phyloP scores from a whole-genome alignment of 2,888 invertebrate species.

The Trichopria drosophilae region DNA sequence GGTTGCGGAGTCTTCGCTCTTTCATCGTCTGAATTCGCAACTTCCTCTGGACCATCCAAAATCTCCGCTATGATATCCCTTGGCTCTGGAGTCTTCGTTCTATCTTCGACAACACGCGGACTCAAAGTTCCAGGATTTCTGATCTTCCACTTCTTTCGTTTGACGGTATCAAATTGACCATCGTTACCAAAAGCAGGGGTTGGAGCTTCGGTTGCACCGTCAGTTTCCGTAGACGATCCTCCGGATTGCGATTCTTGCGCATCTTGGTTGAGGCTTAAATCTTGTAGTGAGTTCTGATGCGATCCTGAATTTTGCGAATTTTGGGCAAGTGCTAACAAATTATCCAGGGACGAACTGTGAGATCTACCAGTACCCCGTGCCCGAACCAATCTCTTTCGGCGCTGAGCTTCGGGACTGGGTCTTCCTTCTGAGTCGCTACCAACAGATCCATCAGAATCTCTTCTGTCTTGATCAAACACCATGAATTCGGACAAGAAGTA shows the following conservation, averaged over 20 bases:
- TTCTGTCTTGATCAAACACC: slow-evolving; percentile 76
- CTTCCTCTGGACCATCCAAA: slow-evolving; percentile 60
- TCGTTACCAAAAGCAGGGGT: slow-evolving; percentile 68
- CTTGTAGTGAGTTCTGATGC: slow-evolving; percentile 52
- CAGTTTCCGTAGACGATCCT: slow-evolving; percentile 73
- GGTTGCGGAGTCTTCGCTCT: slow-evolving; percentile 72
- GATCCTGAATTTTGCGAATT: slow-evolving; percentile 48
- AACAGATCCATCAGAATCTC: slow-evolving; percentile 83
- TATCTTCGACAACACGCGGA: slow-evolving; percentile 62
- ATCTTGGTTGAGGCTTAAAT: slow-evolving; percentile 49
- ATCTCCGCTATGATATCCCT: slow-evolving; percentile 60
- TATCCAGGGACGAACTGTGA: slow-evolving; percentile 80
- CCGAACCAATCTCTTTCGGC: slow-evolving; percentile 77
- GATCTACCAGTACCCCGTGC: slow-evolving; percentile 82
- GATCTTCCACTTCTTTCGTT: slow-evolving; percentile 78
- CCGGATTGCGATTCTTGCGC: slow-evolving; percentile 57
- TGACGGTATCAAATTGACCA: slow-evolving; percentile 78
- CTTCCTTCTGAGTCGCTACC: slow-evolving; percentile 89
- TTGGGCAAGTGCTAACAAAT: slow-evolving; percentile 64
- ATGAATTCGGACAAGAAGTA: slow-evolving; percentile 86
- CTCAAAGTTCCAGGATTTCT: slow-evolving; percentile 56
- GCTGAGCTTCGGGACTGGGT: slow-evolving; percentile 80
- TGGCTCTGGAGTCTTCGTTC: slow-evolving; percentile 68
- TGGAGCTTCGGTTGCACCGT: slow-evolving; percentile 66
- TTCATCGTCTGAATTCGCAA: slow-evolving; percentile 61